These are phyloP conservation scores for Propsilocerus akamusi DNA, from an alignment of 1,140 invertebrate genomes.

Conservation along the genomic window DNA sequence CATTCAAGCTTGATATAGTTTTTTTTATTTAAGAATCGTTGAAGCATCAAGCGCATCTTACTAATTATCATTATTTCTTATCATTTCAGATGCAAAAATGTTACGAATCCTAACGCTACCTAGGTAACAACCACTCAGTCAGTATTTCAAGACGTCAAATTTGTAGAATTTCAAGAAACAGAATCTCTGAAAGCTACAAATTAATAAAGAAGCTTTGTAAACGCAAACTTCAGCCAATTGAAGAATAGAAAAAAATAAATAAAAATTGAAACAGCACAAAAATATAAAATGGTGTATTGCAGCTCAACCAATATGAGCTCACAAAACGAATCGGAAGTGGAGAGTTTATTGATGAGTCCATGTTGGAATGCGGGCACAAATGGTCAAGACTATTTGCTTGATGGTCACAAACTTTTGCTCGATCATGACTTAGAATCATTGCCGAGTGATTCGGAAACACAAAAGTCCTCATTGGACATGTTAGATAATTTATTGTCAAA, in stretches of 20 bases:
- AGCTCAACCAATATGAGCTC: conserved; percentile 23
- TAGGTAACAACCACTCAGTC: neutral
- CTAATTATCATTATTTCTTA: neutral
- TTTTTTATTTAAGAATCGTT: too few relatives aligned
- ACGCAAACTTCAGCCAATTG: neutral
- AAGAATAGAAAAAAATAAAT: neutral
- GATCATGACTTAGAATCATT: conserved; percentile 23
- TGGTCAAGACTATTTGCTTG: conserved; percentile 23
- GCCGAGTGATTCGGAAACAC: conserved; percentile 20
- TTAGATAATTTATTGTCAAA: conserved; percentile 42
- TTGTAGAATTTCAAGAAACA: conserved; percentile 4
- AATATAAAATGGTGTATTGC: conserved; percentile 27
- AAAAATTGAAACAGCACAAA: neutral
- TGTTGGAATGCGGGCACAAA: conserved; percentile 24
- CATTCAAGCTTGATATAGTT: too few relatives aligned
- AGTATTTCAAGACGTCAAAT: neutral
- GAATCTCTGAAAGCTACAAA: neutral
- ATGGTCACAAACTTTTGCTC: conserved; percentile 23
- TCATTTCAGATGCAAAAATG: neutral
- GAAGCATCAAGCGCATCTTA: too few relatives aligned
- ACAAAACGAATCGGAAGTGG: conserved; percentile 25
- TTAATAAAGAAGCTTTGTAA: neutral
- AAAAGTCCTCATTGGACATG: conserved; percentile 35
- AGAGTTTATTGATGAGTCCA: conserved; percentile 24
- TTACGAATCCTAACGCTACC: neutral